Evolutionary conservation across 2,797 vertebrate species (phyloP).

Genomic region (Helicolenus hilgendorfi): DNA sequence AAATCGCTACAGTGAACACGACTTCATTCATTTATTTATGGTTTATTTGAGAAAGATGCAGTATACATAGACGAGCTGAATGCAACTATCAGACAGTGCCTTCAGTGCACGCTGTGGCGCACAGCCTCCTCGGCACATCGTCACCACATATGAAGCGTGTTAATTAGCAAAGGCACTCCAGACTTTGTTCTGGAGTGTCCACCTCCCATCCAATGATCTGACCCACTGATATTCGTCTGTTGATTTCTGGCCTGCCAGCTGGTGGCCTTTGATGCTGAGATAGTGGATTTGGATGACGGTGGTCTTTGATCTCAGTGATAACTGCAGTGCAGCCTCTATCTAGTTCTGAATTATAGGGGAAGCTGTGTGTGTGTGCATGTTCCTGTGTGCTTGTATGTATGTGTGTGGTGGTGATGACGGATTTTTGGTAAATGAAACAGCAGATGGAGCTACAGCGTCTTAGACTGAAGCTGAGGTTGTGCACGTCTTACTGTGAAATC

Average conservation of each 20-base stretch:
- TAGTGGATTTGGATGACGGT: neutral
- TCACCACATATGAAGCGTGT: no score
- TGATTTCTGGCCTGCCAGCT: no score
- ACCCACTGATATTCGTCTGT: neutral
- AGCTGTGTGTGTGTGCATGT: neutral
- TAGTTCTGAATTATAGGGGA: neutral
- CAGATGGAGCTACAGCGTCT: conserved; percentile 72
- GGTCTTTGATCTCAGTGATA: neutral
- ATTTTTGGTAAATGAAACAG: conserved; percentile 44
- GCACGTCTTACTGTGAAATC: neutral
- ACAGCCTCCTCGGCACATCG: no score
- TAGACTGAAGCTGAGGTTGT: neutral
- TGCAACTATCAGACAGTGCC: no score
- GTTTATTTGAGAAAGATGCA: no score
- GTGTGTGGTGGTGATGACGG: neutral
- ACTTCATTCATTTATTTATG: no score
- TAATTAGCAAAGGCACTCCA: no score
- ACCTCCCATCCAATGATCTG: neutral
- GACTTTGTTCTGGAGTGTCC: no score
- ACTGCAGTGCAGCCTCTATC: neutral
- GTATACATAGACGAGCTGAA: no score
- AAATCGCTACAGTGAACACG: no score
- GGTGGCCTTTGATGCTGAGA: neutral
- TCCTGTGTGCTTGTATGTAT: neutral
- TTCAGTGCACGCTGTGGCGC: no score